phyloP scores from a whole-genome alignment of 2,888 invertebrate genomes.

The Melinopterus prodromus region DNA sequence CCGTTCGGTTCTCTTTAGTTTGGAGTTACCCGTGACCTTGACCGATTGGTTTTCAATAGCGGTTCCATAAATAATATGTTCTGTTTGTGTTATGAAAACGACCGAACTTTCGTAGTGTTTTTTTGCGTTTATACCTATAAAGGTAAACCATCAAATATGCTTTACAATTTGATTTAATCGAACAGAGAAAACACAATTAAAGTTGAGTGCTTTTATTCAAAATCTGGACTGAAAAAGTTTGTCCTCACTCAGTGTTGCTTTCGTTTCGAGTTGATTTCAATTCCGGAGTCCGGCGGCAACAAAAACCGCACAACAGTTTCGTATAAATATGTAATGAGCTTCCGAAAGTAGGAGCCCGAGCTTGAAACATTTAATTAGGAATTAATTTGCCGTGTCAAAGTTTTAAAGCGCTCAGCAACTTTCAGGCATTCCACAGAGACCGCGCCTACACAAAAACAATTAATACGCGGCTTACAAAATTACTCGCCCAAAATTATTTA shows the following conservation, averaged over 20 bases:
- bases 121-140: too few relatives aligned
- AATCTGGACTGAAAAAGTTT: background rate
- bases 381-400: constrained; percentile 4
- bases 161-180: background rate
- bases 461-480: background rate
- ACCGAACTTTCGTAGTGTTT: background rate
- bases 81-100: background rate
- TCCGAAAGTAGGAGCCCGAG: background rate
- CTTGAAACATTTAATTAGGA: constrained; percentile 4
- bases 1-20: background rate
- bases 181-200: background rate
- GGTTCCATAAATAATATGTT: background rate
- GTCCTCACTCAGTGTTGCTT: background rate
- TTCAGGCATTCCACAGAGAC: background rate
- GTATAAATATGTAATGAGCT: constrained; percentile 4
- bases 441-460: background rate
- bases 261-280: background rate
- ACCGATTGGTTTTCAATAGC: background rate
- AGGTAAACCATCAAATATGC: too few relatives aligned
- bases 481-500: background rate
- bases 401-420: background rate
- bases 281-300: background rate
- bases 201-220: background rate
- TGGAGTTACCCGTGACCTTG: background rate
- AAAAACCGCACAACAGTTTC: background rate